phyloP scores from a whole-genome alignment of 2,888 invertebrate species.

The Mimumesa dahlbomi region DNA sequence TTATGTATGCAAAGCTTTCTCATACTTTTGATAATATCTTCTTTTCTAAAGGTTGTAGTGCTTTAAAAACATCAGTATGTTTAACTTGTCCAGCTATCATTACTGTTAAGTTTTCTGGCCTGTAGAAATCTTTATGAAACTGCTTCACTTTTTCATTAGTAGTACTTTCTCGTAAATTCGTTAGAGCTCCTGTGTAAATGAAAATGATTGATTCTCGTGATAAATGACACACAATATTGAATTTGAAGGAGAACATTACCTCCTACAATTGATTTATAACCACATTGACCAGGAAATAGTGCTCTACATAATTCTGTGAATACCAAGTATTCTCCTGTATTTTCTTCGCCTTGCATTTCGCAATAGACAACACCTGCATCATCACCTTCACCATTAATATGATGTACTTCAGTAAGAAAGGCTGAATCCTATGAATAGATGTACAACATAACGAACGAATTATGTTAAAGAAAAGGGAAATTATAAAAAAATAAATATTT shows the following conservation, averaged over 20 bases:
- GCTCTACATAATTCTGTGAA: constrained; percentile 85
- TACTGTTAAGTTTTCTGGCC: constrained; percentile 92
- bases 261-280: constrained; percentile 92
- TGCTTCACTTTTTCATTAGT: constrained; percentile 89
- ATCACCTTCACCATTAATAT: constrained; percentile 92
- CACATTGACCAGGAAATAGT: constrained; percentile 90
- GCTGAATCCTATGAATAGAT: constrained; percentile 85
- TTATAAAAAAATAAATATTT: not conserved
- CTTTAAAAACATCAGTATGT: constrained; percentile 87
- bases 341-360: constrained; percentile 95
- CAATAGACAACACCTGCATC: constrained; percentile 98
- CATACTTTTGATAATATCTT: constrained; percentile 87
- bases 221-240: not conserved
- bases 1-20: not conserved
- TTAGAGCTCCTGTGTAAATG: constrained; percentile 83
- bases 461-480: constrained; percentile 6
- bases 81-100: constrained; percentile 92
- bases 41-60: constrained; percentile 87
- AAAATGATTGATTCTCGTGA: no score
- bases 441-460: constrained; percentile 6
- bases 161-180: constrained; percentile 91
- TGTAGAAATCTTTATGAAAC: constrained; percentile 93
- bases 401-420: constrained; percentile 95
- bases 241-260: constrained; percentile 80
- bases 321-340: constrained; percentile 88